Evolutionary conservation across 2,888 invertebrate genomes (phyloP).

Genomic region (Hyalella azteca): DNA sequence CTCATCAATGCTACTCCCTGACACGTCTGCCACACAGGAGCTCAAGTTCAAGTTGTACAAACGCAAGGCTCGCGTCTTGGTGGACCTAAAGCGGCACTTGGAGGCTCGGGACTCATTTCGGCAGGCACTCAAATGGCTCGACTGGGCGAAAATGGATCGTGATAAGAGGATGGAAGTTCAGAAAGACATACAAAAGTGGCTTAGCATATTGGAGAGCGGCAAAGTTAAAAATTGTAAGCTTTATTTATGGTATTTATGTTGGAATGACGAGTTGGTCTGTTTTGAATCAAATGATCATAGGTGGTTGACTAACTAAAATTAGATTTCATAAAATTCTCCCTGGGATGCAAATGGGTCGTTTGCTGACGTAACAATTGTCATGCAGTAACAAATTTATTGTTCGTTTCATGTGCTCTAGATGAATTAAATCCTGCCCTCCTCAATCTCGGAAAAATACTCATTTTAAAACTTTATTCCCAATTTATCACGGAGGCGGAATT

Average conservation of each 20-base stretch:
- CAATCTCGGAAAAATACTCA: neutral
- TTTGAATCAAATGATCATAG: neutral
- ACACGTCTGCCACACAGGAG: constrained; percentile 38
- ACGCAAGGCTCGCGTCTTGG: constrained; percentile 52
- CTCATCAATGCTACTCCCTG: neutral
- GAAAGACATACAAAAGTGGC: constrained; percentile 55
- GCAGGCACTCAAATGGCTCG: constrained; percentile 57
- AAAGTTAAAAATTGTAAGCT: constrained; percentile 46
- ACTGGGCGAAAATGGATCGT: constrained; percentile 58
- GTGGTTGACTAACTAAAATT: neutral
- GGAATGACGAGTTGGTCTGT: neutral
- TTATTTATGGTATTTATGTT: neutral
- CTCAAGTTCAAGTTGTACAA: constrained; percentile 56
- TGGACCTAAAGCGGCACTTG: constrained; percentile 51
- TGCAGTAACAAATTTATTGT: neutral
- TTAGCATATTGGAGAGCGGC: constrained; percentile 50
- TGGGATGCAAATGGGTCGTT: neutral
- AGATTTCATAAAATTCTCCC: neutral
- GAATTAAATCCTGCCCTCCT: no score
- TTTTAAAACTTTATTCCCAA: neutral
- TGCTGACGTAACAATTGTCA: neutral
- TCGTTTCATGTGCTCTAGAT: neutral
- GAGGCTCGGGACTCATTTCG: constrained; percentile 54
- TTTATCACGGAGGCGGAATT: neutral
- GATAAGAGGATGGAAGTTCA: constrained; percentile 56